Evolutionary conservation across 2,797 vertebrate species (phyloP).

Genomic region (Sebastes diploproa): DNA sequence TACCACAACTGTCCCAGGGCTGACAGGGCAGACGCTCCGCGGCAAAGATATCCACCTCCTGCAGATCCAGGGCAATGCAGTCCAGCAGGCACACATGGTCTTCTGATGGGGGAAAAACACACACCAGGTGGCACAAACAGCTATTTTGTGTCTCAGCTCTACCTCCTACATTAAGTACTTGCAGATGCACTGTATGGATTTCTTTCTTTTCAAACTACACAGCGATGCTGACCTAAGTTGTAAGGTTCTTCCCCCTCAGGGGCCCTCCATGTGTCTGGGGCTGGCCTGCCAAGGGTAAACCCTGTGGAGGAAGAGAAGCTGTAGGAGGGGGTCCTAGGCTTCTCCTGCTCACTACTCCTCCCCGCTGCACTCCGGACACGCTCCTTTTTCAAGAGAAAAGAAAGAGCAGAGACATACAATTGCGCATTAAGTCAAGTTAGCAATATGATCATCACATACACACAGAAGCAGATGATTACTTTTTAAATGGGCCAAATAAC

Average conservation of each 20-base stretch:
- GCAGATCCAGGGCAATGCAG: slow-evolving; percentile 93
- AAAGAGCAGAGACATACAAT: neutral
- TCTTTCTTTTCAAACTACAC: neutral
- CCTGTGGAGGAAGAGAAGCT: slow-evolving; percentile 33
- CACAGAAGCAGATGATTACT: neutral
- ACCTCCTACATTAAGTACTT: neutral
- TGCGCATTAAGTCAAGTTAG: neutral
- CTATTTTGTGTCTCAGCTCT: neutral
- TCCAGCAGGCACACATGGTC: slow-evolving; percentile 92
- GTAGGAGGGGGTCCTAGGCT: slow-evolving; percentile 20
- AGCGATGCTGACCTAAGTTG: slow-evolving; percentile 76
- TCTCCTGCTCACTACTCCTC: slow-evolving; percentile 43
- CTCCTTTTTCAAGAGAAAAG: slow-evolving; percentile 60
- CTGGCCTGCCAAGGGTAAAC: slow-evolving; percentile 66
- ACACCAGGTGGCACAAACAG: neutral
- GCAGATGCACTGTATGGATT: neutral
- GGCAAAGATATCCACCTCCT: slow-evolving; percentile 97
- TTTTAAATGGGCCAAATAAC: neutral
- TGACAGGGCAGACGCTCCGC: slow-evolving; percentile 85
- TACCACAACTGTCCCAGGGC: slow-evolving; percentile 67
- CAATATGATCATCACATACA: neutral
- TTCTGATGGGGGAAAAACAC: slow-evolving; percentile 71
- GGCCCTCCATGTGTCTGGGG: neutral
- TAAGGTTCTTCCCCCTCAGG: slow-evolving; percentile 36
- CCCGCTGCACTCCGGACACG: slow-evolving; percentile 56